Evolutionary conservation across 2,113 vertebrate genomes (phyloP), one percentile per base, ranked within the genome.

Genomic region (Ptychochromis oligacanthus): DNA sequence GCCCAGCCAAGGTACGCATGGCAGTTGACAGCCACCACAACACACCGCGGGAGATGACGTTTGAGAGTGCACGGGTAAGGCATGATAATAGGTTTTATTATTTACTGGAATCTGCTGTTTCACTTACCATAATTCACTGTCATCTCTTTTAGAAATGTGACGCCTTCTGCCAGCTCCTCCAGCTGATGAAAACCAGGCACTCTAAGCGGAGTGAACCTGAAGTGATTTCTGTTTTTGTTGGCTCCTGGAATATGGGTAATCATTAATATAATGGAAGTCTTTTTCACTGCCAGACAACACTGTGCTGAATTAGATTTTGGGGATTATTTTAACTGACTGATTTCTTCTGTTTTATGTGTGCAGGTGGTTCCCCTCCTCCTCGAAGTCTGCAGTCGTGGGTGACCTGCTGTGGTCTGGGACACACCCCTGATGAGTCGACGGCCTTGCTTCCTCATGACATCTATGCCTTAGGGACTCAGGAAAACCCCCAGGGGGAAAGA

Each of bases 181-280:
- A 96, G 90, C 93, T 97, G 93, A 97, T 97, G 96, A 97, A 93
- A 90, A 93, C 93, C 59, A 93, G 94, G 22, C 95, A 95, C 76
- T 96, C 95, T 52, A 93, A 95, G 57, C 95, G 94, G 81, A 95
- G 91, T 0, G 96, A 97, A 88, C 96, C 96, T 0, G 97, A 97
- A 34, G 43, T 96, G 86, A 91, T 97, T 90, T 98, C 97, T 0
- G 93, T 98, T 64, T 97, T 97, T 10, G 83, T 97, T 0, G 97
- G 97, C 87, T 97, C 96, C 0, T 97, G 97, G 97, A 97, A 98
- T 88, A 97, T 97, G 97, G 97, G 97, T 98, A 95, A 95, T 43
- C 20, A 52, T 62, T 31, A 58, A 26, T 59, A 38, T 55, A 61
- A 28, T 17, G 26, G 62, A 57, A 2, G n/a, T 34, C 13, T 49